Percentiles rank a stretch among this genome's conserved stretches.
phyloP scores from a whole-genome alignment of 23 tunicate genomes.

The Styela clava region DNA sequence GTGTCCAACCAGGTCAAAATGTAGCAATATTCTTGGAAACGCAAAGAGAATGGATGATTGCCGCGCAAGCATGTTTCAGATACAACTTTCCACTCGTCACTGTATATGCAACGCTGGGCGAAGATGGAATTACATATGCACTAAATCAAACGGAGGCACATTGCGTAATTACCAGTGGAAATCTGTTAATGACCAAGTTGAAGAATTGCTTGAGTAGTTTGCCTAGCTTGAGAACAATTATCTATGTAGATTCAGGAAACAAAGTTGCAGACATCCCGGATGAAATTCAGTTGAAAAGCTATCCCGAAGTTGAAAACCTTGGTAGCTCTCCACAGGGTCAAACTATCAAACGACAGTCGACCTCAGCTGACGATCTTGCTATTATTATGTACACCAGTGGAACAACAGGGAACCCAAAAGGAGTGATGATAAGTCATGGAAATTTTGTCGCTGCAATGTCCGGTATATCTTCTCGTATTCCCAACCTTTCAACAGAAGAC shows the following conservation, averaged over 20 bases:
- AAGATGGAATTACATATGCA: constrained; percentile 80
- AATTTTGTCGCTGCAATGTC: constrained; percentile 87
- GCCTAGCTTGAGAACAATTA: constrained; percentile 35
- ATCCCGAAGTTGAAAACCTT: constrained; percentile 24
- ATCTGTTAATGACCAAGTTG: constrained; percentile 51
- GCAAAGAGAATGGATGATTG: constrained; percentile 96
- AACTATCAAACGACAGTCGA: constrained; percentile 12
- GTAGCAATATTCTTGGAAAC: constrained; percentile 91
- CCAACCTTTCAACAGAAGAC: constrained; percentile 43
- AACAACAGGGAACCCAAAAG: constrained; percentile 95
- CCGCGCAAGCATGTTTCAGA: constrained; percentile 88
- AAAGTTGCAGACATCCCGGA: constrained; percentile 31
- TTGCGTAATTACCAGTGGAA: constrained; percentile 70
- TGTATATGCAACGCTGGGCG: constrained; percentile 94
- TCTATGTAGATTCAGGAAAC: constrained; percentile 58
- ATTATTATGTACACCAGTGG: constrained; percentile 97
- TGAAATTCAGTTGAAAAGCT: constrained; percentile 33
- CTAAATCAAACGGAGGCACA: constrained; percentile 82
- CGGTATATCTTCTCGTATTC: constrained; percentile 58
- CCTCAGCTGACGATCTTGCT: constrained; percentile 78
- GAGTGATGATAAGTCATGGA: constrained; percentile 84
- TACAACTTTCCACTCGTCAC: constrained; percentile 75
- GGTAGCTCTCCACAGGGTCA: constrained; percentile 42
- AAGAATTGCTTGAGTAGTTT: constrained; percentile 46
- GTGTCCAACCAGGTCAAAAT: constrained; percentile 55